Base-by-base conservation (phyloP, 2,888 invertebrate genomes). In the Neuroscelio doddi region DNA sequence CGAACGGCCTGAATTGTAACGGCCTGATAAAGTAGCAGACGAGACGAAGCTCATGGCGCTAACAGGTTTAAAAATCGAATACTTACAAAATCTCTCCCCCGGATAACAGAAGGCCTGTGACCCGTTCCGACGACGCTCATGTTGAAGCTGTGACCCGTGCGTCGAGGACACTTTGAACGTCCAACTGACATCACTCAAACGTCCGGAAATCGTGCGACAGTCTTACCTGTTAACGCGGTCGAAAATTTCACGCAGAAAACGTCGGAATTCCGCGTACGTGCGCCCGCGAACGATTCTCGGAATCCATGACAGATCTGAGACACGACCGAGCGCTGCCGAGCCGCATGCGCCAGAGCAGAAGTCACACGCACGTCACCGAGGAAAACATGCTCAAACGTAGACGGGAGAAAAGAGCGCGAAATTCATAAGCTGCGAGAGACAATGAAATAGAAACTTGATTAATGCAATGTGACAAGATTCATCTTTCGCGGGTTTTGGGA, bases 241-340 rank as follows among this genome's bases (percentile, higher is more conserved):
- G 53, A 49, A 65, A 50, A 70, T 70, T 74, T 79, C 75, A 78
- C 75, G 72, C 68, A 69, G 64, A 73, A 74, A 77, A 72, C 71
- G 68, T 70, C 71, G 64, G 52, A 70, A 75, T 76, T 74, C 69
- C 76, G 76, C 76, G 75, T 79, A 75, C 73, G 71, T 76, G 76
- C 76, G 75, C 72, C 74, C 79, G 79, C 80, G 74, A 72, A 74
- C 76, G 73, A 75, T 76, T 73, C 78, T 73, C 73, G 78, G 80
- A 80, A 79, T 81, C 81, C 81, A 81, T 81, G 81, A 80, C 80
- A 81, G 81, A 78, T 78, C 73, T 50, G 67, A 64, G 63, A 67
- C 47, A 59, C 59, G 32, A 44, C 56, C 64, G 71, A 74, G 62
- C 69, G 69, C 67, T 63, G 67, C 62, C 63, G 59, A 64, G 52